Conservation (phyloP, 2,797 vertebrate species). For the Chiloscyllium punctatum region DNA sequence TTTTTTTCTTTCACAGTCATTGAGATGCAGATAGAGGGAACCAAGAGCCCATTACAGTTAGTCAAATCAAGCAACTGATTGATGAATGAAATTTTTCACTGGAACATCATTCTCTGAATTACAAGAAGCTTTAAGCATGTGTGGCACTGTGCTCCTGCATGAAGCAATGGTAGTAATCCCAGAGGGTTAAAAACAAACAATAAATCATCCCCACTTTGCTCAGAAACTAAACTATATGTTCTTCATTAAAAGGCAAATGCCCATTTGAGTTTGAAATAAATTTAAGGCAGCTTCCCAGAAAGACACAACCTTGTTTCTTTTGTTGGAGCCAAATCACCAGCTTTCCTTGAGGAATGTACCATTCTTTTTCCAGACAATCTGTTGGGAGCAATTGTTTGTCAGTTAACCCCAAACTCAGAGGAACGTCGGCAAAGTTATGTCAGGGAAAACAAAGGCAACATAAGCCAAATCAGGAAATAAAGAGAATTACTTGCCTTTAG, state of each 20-base stretch:
- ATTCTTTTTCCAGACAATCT: neutral
- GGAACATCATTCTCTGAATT: neutral
- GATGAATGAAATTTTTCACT: neutral
- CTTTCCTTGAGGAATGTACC: neutral
- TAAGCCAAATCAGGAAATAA: neutral
- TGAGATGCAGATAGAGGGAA: neutral
- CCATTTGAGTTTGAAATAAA: neutral
- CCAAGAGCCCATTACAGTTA: neutral
- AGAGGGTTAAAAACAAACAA: neutral
- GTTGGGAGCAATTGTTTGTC: neutral
- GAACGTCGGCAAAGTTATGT: neutral
- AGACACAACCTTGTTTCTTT: neutral
- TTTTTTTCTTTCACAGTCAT: neutral
- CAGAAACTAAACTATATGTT: neutral
- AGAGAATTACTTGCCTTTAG: neutral
- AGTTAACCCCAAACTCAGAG: neutral
- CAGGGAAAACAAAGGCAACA: neutral
- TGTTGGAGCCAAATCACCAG: neutral
- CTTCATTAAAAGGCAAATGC: neutral
- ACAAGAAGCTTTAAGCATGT: neutral
- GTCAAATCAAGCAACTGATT: slow-evolving; percentile 1
- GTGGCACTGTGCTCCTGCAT: neutral
- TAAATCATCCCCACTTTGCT: neutral
- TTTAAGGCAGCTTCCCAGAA: neutral
- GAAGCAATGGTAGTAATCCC: neutral